Evolutionary conservation across 2,888 invertebrate species (phyloP), one percentile per base, ranked within the genome.

Genomic region (Lasioglossum zephyrum): DNA sequence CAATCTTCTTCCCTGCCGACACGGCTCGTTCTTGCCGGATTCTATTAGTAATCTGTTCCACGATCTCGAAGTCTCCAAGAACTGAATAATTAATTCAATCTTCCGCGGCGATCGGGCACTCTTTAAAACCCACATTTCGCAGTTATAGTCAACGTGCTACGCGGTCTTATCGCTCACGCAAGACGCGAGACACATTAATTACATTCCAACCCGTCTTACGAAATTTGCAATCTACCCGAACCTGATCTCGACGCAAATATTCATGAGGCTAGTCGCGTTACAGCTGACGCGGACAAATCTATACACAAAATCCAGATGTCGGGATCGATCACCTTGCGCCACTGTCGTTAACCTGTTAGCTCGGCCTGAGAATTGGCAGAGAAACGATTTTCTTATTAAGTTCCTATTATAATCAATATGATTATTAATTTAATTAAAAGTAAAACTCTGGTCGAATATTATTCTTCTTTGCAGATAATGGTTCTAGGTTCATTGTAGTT

Each of bases 141-240:
- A 69, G 36, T 39, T 69, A 39, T 69, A 22, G 39, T 69, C 8
- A 9, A 39, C 39, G 11, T 69, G n/a, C 3, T 9, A 41, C 69
- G 22, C 36, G 66, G 66, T 8, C 22, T 66, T 66, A 66, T 66
- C 66, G 66, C 31, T 66, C 66, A 36, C 66, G 66, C 66, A 18
- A 66, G 18, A 16, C 31, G 36, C 66, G 36, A 22, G 31, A 66
- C 36, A 18, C 31, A 66, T 66, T 36, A 66, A 66, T 66, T 66
- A 66, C 36, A 9, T 36, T 66, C 31, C 66, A 4, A 4, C 1
- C 66, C 36, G 36, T 31, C 63, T 63, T 31, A 31, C 8, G 6
- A 31, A 63, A 63, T 63, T 63, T 63, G 26, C 63, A 31, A 63
- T 63, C 31, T 31, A 16, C 16, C 31, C 6, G 16, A 16, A 13